Conservation (phyloP, 2,113 vertebrate species). For the Brienomyrus longianalis region DNA sequence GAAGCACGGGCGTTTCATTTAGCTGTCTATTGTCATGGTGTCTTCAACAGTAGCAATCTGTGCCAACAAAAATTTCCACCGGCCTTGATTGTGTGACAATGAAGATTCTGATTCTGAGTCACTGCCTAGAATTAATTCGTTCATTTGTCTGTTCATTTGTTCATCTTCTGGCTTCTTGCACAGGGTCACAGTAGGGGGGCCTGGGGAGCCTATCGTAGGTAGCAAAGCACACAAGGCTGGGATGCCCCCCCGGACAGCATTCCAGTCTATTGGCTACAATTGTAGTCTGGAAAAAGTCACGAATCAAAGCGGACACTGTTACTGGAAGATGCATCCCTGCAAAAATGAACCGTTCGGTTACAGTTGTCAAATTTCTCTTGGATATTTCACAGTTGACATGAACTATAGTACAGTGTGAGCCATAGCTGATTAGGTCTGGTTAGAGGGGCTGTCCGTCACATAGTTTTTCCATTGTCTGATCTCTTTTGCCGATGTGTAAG, state of each 20-base stretch:
- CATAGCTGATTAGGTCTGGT: slow-evolving; percentile 11
- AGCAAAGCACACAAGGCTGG: not conserved
- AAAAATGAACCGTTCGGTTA: slow-evolving; percentile 6
- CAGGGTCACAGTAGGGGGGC: not conserved
- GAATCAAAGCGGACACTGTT: not conserved
- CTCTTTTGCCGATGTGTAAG: not conserved
- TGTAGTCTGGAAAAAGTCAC: not conserved
- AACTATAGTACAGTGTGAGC: not conserved
- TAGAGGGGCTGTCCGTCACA: slow-evolving; percentile 14
- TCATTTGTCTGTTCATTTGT: not conserved
- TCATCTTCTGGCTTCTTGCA: not conserved
- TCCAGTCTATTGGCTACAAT: not conserved
- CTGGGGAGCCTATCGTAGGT: not conserved
- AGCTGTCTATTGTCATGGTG: not conserved
- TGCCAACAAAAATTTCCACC: not conserved
- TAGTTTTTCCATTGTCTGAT: not conserved
- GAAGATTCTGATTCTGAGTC: not conserved
- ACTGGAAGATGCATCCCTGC: not conserved
- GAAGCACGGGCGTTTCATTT: not conserved
- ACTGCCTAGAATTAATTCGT: not conserved
- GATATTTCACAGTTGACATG: slow-evolving; percentile 2
- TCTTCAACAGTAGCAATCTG: not conserved
- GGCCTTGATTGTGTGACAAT: not conserved
- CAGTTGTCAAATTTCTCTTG: not conserved
- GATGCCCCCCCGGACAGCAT: not conserved